Conservation (phyloP, 2,797 vertebrate genomes). For the Leptatherina wallacei region DNA sequence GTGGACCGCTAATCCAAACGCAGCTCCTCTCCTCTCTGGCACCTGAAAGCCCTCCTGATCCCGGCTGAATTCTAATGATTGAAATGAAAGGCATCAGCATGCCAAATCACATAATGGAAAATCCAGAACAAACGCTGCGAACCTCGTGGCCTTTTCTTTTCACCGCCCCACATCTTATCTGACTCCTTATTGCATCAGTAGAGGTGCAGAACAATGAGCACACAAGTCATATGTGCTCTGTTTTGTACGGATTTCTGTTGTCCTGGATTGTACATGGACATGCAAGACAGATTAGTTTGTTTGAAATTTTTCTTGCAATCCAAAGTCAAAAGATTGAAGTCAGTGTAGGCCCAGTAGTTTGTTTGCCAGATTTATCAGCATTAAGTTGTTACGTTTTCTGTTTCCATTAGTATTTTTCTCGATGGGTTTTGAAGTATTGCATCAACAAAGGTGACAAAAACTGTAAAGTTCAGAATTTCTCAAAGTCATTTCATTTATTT, state of each 20-base stretch:
- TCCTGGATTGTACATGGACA: conserved; percentile 13
- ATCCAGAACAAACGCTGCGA: conserved; percentile 60
- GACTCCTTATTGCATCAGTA: conserved; percentile 62
- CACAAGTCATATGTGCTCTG: conserved; percentile 27
- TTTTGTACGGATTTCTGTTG: background rate
- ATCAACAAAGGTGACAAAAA: no score
- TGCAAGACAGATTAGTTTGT: background rate
- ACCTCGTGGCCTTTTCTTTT: conserved; percentile 47
- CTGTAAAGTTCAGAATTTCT: no score
- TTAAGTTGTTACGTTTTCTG: no score
- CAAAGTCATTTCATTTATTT: background rate
- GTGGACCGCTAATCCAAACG: conserved; percentile 71
- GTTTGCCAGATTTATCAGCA: background rate
- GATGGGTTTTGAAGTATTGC: no score
- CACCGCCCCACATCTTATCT: conserved; percentile 52
- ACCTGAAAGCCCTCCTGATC: conserved; percentile 78
- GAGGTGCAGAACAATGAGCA: conserved; percentile 47
- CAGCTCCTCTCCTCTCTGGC: conserved; percentile 57
- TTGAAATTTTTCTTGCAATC: background rate
- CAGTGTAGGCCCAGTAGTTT: background rate
- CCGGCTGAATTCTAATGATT: conserved; percentile 72
- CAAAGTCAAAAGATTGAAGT: background rate
- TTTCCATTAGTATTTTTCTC: no score
- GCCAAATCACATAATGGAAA: conserved; percentile 66
- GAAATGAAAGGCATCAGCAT: conserved; percentile 71